phyloP scores from a whole-genome alignment of 2,888 invertebrate species.

The Ganaspis brasiliensis region DNA sequence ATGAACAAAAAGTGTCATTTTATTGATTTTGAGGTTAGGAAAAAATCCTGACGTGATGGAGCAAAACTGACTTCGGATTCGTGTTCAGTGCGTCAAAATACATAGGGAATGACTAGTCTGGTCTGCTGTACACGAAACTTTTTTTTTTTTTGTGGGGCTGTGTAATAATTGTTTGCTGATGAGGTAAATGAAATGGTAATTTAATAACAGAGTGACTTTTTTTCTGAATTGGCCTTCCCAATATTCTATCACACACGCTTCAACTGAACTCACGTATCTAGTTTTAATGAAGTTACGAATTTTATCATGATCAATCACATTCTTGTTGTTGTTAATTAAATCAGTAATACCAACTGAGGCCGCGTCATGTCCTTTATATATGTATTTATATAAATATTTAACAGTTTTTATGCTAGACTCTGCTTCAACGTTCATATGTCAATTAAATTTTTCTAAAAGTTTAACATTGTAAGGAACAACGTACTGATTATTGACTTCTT shows the following conservation, averaged over 20 bases:
- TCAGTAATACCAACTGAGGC: conserved; percentile 52
- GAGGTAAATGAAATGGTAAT: conserved; percentile 57
- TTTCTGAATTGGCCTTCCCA: conserved; percentile 57
- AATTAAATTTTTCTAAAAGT: conserved; percentile 61
- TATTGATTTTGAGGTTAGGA: no score
- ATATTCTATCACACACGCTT: no score
- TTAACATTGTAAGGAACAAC: conserved; percentile 68
- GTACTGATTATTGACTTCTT: conserved; percentile 70
- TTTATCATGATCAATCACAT: conserved; percentile 57
- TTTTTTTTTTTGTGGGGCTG: no score
- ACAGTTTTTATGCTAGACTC: conserved; percentile 65
- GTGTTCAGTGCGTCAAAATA: no score
- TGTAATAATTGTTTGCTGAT: no score
- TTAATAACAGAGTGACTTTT: conserved; percentile 56
- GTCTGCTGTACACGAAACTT: no score
- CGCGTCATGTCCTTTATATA: conserved; percentile 64
- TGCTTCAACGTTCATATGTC: conserved; percentile 70
- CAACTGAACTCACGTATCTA: no score
- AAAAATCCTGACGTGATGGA: no score
- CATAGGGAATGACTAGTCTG: no score
- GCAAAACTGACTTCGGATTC: no score
- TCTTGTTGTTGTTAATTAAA: conserved; percentile 4
- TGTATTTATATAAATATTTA: conserved; percentile 70
- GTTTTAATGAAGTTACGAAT: conserved; percentile 57
- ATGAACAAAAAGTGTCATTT: no score